Base-by-base conservation (phyloP, 2,797 vertebrate genomes). In the Gobionotothen gibberifrons region DNA sequence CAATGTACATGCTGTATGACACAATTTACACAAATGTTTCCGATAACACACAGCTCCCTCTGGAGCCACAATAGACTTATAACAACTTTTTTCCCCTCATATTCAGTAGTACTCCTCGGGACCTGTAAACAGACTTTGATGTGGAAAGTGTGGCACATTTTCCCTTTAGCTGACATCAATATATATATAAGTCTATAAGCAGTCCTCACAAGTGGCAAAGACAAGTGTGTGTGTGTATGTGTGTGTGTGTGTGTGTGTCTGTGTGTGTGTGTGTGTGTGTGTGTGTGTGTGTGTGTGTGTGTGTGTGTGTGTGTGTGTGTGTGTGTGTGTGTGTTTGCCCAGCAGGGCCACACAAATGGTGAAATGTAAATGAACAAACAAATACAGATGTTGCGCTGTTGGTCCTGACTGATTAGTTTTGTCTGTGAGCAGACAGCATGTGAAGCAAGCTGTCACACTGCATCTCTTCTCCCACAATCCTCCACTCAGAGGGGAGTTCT, bases 301-400 rank as follows among this genome's bases (percentile, higher is more conserved):
- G 32, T 36, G 32, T 36, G 32, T 36, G 32, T 36, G 32, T 36
- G 32, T 36, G 32, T 36, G 32, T 36, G 32, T 26, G 26, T 26
- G 26, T 26, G 26, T 26, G 26, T 26, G 26, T 26, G 26, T 26
- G 26, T 26, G 26, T 26, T 0, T 52, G 17, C 4, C 3, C 36
- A 2, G 29, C 11, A 1, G 36, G 14, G 26, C 44, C 0, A 15
- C 4, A 15, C 22, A 13, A 14, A 36, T 13, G 32, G 10, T 1
- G 1, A 62, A 39, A 58, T 62, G 21, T 47, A 52, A 57, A 62
- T 26, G 9, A 76, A 65, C 40, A 14, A 57, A 62, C 11, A 9
- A 6, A 70, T 49, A 9, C 26, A 71, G 57, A 72, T 62, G 72
- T 46, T 29, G 19, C 40, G 10, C 53, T 5, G 55, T 64, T 59